Evolutionary conservation across 2,797 vertebrate species (phyloP), one percentile per base, ranked within the genome.

Genomic region (Siniperca obscura): DNA sequence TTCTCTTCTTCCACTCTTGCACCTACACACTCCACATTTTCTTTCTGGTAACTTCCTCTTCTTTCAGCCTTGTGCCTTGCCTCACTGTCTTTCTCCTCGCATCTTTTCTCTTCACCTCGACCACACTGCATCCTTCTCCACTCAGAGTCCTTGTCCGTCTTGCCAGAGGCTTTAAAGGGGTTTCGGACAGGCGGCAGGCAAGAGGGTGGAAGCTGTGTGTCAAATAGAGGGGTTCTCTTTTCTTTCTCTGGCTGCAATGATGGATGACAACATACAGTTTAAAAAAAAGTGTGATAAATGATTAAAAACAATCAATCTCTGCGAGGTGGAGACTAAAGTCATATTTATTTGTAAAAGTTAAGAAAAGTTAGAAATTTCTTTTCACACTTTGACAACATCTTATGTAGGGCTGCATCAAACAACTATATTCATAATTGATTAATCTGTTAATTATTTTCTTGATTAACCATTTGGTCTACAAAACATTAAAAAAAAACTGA

Each of bases 131-230:
- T 44, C 73, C 85, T 94, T 85, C 87, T 96, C 95, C 93, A 93
- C 70, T 91, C 87, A 0, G 93, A 93, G 7, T 87, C 86, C 34
- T 94, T 84, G 70, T 92, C 86, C 2, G 84, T 92, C 90, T 95
- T 95, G 46, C 86, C 78, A 0, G 94, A 84, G 52, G 94, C 95
- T 90, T 96, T 97, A 74, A 99, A 99, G 0, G 98, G 98, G 90
- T 99, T 99, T 92, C 96, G 95, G 71, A 93, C 94, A 12, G 85
- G 69, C 0, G 87, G 92, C 42, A 93, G 83, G 81, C 77, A 89
- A 60, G 78, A 91, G 25, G 90, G 53, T 59, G 90, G 87, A 0
- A 80, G 83, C 72, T 89, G 86, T 50, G 73, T 61, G 50, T 87
- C 80, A 30, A 77, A 74, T 2, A 90, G 76, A 83, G 91, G 90